phyloP scores from a whole-genome alignment of 1,140 invertebrate genomes.

The Lutraria rhynchaena region DNA sequence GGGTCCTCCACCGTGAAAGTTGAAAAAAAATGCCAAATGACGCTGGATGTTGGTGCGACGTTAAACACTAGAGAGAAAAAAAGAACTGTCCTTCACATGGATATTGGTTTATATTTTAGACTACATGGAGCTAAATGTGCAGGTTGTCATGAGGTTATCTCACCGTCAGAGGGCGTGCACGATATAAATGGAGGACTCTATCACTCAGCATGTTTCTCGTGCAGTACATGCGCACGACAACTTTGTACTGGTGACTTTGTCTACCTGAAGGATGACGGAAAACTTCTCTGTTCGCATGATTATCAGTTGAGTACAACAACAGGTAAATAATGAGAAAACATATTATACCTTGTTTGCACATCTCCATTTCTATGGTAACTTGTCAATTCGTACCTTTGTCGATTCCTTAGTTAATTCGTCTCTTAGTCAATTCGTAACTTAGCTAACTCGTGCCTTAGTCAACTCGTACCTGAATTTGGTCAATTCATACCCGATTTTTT shows the following conservation, averaged over 20 bases:
- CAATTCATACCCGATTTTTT: too few relatives aligned
- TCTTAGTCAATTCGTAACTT: too few relatives aligned
- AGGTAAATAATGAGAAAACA: too few relatives aligned
- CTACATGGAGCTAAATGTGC: conserved; percentile 48
- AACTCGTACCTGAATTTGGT: too few relatives aligned
- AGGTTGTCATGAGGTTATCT: conserved; percentile 18
- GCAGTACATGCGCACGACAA: conserved; percentile 26
- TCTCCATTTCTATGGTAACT: too few relatives aligned
- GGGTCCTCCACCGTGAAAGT: not conserved
- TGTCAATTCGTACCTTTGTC: too few relatives aligned
- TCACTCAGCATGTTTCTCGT: conserved; percentile 44
- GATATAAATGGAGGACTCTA: conserved; percentile 20
- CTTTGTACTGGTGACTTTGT: conserved; percentile 39
- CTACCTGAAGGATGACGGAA: conserved; percentile 50
- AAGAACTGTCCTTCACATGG: not conserved
- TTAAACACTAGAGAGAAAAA: not conserved
- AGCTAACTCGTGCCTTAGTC: too few relatives aligned
- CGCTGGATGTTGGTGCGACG: not conserved
- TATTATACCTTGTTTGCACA: too few relatives aligned
- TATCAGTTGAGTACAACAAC: conserved; percentile 7
- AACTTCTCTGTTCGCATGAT: conserved; percentile 32
- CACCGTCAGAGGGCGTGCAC: conserved; percentile 35
- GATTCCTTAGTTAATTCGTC: too few relatives aligned
- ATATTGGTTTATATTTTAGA: conserved; percentile 18
- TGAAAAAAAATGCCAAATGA: not conserved